Percentiles rank a stretch among this genome's conserved stretches.
Conservation (phyloP, 2,888 invertebrate species). For the Nemapogon koenigi region DNA sequence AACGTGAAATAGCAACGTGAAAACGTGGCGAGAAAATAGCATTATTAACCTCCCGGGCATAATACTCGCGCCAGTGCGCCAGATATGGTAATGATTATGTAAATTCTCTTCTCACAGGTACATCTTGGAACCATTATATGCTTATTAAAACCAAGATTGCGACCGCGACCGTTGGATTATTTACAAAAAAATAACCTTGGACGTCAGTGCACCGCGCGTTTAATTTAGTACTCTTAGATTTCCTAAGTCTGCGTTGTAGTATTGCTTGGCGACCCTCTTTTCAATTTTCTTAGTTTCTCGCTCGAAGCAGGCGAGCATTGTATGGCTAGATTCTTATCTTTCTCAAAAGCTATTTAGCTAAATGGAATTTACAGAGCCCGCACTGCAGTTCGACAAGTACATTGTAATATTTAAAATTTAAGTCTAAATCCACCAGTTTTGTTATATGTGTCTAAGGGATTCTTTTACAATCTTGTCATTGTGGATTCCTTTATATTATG, state of each 20-base stretch:
- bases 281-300: slow-evolving; percentile 63
- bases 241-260: slow-evolving; percentile 51
- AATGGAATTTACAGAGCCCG: slow-evolving; percentile 65
- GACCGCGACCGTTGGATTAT: slow-evolving; percentile 47
- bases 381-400: slow-evolving; percentile 63
- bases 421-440: slow-evolving; percentile 45
- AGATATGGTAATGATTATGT: slow-evolving; percentile 67
- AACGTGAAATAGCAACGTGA: slow-evolving; percentile 61
- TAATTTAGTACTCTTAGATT: slow-evolving; percentile 54
- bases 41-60: slow-evolving; percentile 65
- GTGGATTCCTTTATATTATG: slow-evolving; percentile 34
- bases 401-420: slow-evolving; percentile 63
- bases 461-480: slow-evolving; percentile 27
- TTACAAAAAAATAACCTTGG: slow-evolving; percentile 24
- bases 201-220: slow-evolving; percentile 48
- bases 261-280: slow-evolving; percentile 59
- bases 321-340: slow-evolving; percentile 63
- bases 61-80: slow-evolving; percentile 63
- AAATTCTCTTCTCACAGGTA: slow-evolving; percentile 62
- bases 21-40: slow-evolving; percentile 65
- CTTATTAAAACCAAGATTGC: slow-evolving; percentile 64
- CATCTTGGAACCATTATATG: slow-evolving; percentile 60
- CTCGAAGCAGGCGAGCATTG: slow-evolving; percentile 55
- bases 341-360: slow-evolving; percentile 63
- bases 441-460: slow-evolving; percentile 47